Percentiles rank a stretch among this genome's conserved stretches.
phyloP scores from a whole-genome alignment of 2,113 vertebrate species.

The Dermatemys mawii region DNA sequence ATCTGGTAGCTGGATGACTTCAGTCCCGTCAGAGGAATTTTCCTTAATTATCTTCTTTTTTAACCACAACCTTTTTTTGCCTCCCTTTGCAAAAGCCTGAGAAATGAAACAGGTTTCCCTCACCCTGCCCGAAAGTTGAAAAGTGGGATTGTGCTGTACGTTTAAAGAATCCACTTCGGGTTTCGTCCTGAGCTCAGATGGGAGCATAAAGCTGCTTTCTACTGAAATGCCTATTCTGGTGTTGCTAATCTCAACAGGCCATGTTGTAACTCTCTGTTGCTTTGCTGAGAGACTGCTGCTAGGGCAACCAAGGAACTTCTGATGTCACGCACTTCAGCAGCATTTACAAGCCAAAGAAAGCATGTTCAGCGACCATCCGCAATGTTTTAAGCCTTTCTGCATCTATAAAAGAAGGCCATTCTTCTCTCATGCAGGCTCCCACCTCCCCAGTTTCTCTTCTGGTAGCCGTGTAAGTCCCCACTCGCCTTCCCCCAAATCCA shows the following conservation, averaged over 20 bases:
- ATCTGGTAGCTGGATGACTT: slow-evolving; percentile 62
- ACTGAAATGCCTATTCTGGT: not conserved
- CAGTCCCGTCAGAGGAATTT: slow-evolving; percentile 56
- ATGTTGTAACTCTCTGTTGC: slow-evolving; percentile 27
- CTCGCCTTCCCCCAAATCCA: not conserved
- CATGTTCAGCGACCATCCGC: not conserved
- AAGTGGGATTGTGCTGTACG: not conserved
- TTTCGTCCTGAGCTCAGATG: not conserved
- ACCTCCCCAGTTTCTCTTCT: not conserved
- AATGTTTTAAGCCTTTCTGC: not conserved
- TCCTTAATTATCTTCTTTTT: slow-evolving; percentile 10
- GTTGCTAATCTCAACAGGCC: not conserved
- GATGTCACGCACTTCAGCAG: slow-evolving; percentile 15
- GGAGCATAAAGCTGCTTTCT: not conserved
- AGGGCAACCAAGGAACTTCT: not conserved
- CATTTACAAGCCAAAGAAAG: slow-evolving; percentile 4
- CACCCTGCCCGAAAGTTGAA: not conserved
- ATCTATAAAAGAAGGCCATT: not conserved
- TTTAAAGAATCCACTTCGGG: not conserved
- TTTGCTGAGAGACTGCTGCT: slow-evolving; percentile 43
- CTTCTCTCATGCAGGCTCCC: not conserved
- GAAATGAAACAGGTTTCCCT: not conserved
- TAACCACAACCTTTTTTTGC: rapidly evolving
- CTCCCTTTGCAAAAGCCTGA: not conserved
- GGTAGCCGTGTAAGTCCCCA: not conserved